Evolutionary conservation across 2,888 invertebrate species (phyloP).

Genomic region (Alcis repandata): DNA sequence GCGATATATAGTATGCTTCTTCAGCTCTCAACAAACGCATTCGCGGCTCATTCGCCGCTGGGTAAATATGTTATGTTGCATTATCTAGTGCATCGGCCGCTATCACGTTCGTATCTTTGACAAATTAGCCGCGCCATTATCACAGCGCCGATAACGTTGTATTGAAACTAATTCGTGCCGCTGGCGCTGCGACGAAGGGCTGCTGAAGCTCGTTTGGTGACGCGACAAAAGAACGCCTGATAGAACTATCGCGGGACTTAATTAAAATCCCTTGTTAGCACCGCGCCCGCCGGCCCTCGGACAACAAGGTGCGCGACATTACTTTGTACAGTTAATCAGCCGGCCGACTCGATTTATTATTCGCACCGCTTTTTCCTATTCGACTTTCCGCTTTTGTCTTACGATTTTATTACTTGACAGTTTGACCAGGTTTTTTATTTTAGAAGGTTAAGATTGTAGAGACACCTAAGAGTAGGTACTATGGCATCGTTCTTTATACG

Average conservation of each 20-base stretch:
- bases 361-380: slow-evolving; percentile 16
- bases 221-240: slow-evolving; percentile 52
- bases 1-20: no score
- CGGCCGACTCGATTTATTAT: slow-evolving; percentile 50
- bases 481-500: no score
- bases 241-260: slow-evolving; percentile 58
- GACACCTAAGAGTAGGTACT: no score
- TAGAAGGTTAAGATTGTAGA: neutral
- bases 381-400: slow-evolving; percentile 18
- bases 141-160: slow-evolving; percentile 47
- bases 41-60: no score
- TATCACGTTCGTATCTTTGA: slow-evolving; percentile 52
- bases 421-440: neutral
- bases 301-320: slow-evolving; percentile 43
- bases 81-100: neutral
- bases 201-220: slow-evolving; percentile 11
- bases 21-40: no score
- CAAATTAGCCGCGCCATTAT: slow-evolving; percentile 58
- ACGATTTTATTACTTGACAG: neutral
- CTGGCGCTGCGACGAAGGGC: slow-evolving; percentile 32
- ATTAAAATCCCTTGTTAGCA: slow-evolving; percentile 50
- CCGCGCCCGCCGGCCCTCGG: slow-evolving; percentile 34
- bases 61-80: no score
- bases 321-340: slow-evolving; percentile 56
- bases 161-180: slow-evolving; percentile 56